Conservation (phyloP, 1,140 invertebrate species). For the Drosophila equinoxialis region DNA sequence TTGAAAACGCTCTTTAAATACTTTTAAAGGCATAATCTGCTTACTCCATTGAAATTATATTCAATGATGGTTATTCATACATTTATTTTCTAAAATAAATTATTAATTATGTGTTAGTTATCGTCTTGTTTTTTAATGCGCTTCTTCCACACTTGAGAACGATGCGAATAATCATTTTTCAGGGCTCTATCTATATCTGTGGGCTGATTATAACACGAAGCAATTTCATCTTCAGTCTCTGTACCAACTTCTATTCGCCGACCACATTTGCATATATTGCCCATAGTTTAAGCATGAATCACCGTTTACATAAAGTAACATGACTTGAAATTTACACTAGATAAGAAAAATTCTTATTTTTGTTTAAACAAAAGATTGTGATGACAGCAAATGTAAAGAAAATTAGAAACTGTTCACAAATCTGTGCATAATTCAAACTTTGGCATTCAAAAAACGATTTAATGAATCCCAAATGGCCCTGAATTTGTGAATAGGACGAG, state of each 20-base stretch:
- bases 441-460: slow-evolving; percentile 22
- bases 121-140: too few relatives aligned
- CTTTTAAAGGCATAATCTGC: too few relatives aligned
- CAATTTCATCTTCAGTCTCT: background rate
- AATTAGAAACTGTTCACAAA: slow-evolving; percentile 11
- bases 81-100: too few relatives aligned
- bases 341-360: background rate
- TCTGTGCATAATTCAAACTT: slow-evolving; percentile 34
- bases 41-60: too few relatives aligned
- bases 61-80: too few relatives aligned
- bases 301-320: background rate
- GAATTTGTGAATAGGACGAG: slow-evolving; percentile 19
- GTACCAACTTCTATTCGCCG: background rate
- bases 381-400: slow-evolving; percentile 2
- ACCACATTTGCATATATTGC: slow-evolving; percentile 1
- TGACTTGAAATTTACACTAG: slow-evolving; percentile 1
- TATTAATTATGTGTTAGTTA: too few relatives aligned
- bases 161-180: background rate
- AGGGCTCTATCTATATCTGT: background rate
- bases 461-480: slow-evolving; percentile 24
- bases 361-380: too few relatives aligned
- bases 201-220: background rate
- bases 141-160: background rate
- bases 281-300: background rate
- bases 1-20: too few relatives aligned